Base-by-base conservation (phyloP, 1,140 invertebrate genomes). In the Nebria ingens region DNA sequence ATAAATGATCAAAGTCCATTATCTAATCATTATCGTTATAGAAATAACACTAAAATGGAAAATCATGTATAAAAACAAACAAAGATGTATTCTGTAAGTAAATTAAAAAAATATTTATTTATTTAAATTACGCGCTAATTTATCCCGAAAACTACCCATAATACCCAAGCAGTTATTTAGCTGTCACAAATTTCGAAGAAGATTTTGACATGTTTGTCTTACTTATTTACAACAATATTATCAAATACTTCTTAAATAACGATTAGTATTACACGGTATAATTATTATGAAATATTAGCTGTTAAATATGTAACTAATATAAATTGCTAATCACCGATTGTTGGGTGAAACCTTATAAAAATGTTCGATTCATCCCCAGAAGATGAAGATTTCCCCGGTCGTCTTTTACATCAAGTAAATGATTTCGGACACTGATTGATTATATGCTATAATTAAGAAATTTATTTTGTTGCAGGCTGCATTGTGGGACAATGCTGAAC, bases 401-500 rank as follows among this genome's bases (percentile, higher is more conserved):
- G 86, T 53, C 67, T 89, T 13, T 68, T 89, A 19, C 87, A 91
- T 62, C 87, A 89, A 75, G 84, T 85, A 70, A 22, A 52, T 56
- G 2, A 52, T 59, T n/a, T 51, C n/a, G n/a, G n/a, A n/a, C n/a
- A n/a, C n/a, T n/a, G n/a, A n/a, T n/a, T n/a, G 29, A 61, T 54
- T 45, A 51, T 45, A n/a, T 53, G 1, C n/a, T n/a, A 21, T 56
- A 52, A 23, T 23, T 51, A 51, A 13, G 12, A 19, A 55, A 23
- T 25, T 45, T 51, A 21, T 56, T 57, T 59, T 64, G 65, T 62
- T 61, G 21, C 63, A 91, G 81, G 90, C 90, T 15, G 89, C 91
- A 2, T 69, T 95, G 19, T 96, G 90, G 89, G 89, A 94, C 70
- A 94, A 94, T 68, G 81, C 85, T 11, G 91, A 94, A 64, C 75